Conservation (phyloP, 1,140 invertebrate species). For the Formica selysi region DNA sequence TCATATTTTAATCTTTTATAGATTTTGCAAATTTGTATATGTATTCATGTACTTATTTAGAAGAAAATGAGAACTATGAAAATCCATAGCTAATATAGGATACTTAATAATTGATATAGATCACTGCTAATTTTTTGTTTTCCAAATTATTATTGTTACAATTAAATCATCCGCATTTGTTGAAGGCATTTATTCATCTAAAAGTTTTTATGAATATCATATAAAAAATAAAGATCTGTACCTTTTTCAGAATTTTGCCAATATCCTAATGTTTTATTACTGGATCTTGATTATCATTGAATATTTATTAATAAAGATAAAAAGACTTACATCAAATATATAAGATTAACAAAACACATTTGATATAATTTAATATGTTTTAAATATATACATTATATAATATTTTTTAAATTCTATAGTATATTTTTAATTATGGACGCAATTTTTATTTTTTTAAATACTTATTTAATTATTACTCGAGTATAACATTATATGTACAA, state of each 20-base stretch:
- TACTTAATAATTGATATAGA: not conserved
- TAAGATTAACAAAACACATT: not conserved
- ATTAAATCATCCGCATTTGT: constrained; percentile 47
- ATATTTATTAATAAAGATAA: not conserved
- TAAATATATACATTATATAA: not conserved
- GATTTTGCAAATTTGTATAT: constrained; percentile 21
- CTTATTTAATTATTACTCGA: not conserved
- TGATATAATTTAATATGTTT: not conserved
- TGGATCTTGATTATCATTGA: not conserved
- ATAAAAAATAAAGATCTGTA: constrained; percentile 41
- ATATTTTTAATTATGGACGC: not conserved
- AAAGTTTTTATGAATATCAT: constrained; percentile 36
- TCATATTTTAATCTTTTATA: not conserved
- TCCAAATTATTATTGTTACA: not conserved
- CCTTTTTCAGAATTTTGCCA: not conserved
- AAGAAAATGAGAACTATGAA: not conserved
- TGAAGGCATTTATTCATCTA: constrained; percentile 44
- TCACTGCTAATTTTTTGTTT: not conserved
- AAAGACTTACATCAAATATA: not conserved
- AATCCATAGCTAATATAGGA: not conserved
- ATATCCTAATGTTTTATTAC: not conserved
- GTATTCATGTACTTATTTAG: not conserved
- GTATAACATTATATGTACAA: not conserved
- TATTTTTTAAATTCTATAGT: not conserved
- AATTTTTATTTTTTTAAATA: not conserved